Base-by-base conservation (phyloP, 2,888 invertebrate genomes). In the Artemia sinica region DNA sequence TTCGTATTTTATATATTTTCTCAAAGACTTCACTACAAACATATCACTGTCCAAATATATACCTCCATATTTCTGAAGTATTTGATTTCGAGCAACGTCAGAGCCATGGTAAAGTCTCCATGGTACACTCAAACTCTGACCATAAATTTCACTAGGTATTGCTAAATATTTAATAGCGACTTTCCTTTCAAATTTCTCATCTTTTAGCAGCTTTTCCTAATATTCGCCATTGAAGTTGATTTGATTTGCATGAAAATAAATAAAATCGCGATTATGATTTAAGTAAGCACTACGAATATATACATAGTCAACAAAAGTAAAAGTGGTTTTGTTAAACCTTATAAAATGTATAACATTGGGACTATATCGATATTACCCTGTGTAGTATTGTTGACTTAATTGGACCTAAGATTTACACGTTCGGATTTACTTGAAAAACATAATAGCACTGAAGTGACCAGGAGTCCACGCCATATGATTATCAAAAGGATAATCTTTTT, bases 41-140 rank as follows among this genome's bases (percentile, higher is more conserved):
- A 73, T 72, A 69, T 77, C 77, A 63, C 74, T 75, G 70, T 77
- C 77, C 63, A 77, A 71, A 70, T 74, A 77, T 67, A 77, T 77
- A 11, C 77, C 77, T 10, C 77, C 77, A 68, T 74, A 74, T 66
- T 73, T 68, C 72, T 72, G 73, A 50, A 77, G 69, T 28, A 76
- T 72, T 28, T 72, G 69, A 14, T 77, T 72, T 28, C 72, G 49
- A 10, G 71, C 69, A 49, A 72, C 49, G 66, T 72, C 72, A 8
- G 72, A 72, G 10, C 67, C 71, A 51, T 72, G 72, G 18, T 69
- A 68, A 14, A 71, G 65, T 14, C 65, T 12, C 69, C 69, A 69
- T 58, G 65, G 50, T 18, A 58, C 67, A 50, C 67, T 69, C 14
- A 69, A 48, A 8, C 50, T 63, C 50, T 69, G 69, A 2, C 67